Percentiles rank a stretch among this genome's conserved stretches.
Conservation (phyloP, 2,113 vertebrate genomes). For the Semicossyphus pulcher region DNA sequence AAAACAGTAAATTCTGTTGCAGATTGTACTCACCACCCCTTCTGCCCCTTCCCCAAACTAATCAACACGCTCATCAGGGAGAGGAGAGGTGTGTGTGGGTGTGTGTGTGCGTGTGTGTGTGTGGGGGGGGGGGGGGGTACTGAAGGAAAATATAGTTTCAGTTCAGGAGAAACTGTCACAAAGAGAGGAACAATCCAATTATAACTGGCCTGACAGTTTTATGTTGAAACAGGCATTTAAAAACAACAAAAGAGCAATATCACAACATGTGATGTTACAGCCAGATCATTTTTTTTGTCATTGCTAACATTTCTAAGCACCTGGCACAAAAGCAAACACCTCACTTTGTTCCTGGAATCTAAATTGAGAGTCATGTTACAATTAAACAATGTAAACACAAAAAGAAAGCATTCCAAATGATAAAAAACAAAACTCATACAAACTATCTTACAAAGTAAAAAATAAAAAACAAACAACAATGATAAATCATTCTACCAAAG, state of each 20-base stretch:
- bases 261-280: slow-evolving; percentile 73
- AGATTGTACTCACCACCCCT: slow-evolving; percentile 42
- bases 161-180: slow-evolving; percentile 38
- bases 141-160: slow-evolving; percentile 45
- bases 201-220: slow-evolving; percentile 42
- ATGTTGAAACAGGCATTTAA: slow-evolving; percentile 43
- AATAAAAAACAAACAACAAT: slow-evolving; percentile 53
- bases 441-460: slow-evolving; percentile 80
- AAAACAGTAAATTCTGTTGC: slow-evolving; percentile 64
- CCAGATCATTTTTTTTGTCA: slow-evolving; percentile 63
- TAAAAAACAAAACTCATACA: slow-evolving; percentile 72
- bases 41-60: slow-evolving; percentile 36
- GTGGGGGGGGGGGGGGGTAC: slow-evolving; percentile 5
- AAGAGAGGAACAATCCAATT: slow-evolving; percentile 54
- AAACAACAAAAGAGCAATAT: slow-evolving; percentile 51
- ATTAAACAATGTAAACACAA: slow-evolving; percentile 75
- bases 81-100: too few species aligned
- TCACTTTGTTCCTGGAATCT: slow-evolving; percentile 83
- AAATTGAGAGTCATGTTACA: slow-evolving; percentile 70
- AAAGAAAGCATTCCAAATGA: slow-evolving; percentile 66
- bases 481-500: slow-evolving; percentile 74
- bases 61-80: slow-evolving; percentile 38
- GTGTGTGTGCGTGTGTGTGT: too few species aligned
- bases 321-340: slow-evolving; percentile 75
- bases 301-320: slow-evolving; percentile 70